These are phyloP conservation scores for Acanthococcus lagerstroemiae DNA, from an alignment of 2,888 invertebrate species.

Conservation along the genomic window DNA sequence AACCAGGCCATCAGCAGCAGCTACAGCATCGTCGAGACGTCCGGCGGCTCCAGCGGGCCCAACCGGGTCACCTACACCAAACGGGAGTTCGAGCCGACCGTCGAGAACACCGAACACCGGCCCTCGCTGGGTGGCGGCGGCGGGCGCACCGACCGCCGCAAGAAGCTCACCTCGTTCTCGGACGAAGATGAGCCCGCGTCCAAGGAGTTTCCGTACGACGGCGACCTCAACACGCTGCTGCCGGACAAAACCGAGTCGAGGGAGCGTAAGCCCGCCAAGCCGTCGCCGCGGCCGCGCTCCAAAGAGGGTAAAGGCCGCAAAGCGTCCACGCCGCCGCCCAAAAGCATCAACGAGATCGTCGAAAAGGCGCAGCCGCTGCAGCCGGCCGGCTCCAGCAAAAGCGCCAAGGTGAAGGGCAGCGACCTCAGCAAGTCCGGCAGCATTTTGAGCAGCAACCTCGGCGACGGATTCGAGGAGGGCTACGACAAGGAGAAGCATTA, in stretches of 20 bases:
- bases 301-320: background rate
- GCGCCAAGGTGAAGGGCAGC: conserved; percentile 6
- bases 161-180: background rate
- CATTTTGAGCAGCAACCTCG: background rate
- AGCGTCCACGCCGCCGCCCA: conserved; percentile 13
- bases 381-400: background rate
- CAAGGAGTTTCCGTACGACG: background rate
- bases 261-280: background rate
- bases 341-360: conserved; percentile 29
- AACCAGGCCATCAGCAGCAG: conserved; percentile 31
- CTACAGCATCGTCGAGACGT: conserved; percentile 33
- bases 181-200: background rate
- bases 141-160: background rate
- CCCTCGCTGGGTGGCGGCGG: background rate
- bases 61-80: background rate
- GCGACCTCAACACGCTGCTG: background rate
- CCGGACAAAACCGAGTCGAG: background rate
- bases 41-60: conserved; percentile 10
- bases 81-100: background rate
- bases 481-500: conserved; percentile 37
- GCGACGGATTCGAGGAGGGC: conserved; percentile 33
- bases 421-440: conserved; percentile 32
- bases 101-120: background rate
- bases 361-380: conserved; percentile 14
- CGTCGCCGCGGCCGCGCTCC: background rate